A percentile compares a stretch with the other conserved stretches of the same genome.
Evolutionary conservation across 2,888 invertebrate genomes (phyloP).

Genomic region (Seira ritae): DNA sequence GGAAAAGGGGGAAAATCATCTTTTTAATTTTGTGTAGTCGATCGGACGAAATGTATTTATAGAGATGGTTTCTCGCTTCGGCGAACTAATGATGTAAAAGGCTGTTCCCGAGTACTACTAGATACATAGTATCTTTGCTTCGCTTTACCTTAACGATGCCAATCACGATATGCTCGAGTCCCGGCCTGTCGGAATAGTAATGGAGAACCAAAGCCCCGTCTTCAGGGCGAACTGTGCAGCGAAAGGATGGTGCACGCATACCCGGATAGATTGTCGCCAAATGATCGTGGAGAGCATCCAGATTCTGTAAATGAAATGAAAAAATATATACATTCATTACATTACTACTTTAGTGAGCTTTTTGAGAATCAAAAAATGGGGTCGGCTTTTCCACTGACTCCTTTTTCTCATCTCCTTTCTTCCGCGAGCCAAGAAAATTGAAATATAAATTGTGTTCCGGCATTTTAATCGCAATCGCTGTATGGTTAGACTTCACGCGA

Average conservation of each 20-base stretch:
- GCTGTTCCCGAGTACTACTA: conserved; percentile 31
- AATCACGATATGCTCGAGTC: conserved; percentile 96
- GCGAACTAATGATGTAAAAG: conserved; percentile 56
- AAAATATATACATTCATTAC: not conserved
- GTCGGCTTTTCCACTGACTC: not conserved
- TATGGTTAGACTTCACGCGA: no score
- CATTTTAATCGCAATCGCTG: no score
- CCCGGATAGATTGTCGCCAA: conserved; percentile 95
- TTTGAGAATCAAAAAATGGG: no score
- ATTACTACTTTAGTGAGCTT: no score
- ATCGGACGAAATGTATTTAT: conserved; percentile 4
- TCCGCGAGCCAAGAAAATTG: no score
- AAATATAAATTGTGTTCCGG: no score
- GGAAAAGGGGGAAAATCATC: no score
- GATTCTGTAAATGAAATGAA: conserved; percentile 82
- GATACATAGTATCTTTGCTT: not conserved
- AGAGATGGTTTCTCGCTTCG: conserved; percentile 25
- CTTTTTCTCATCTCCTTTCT: no score
- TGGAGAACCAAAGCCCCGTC: conserved; percentile 94
- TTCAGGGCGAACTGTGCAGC: conserved; percentile 92
- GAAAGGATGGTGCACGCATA: conserved; percentile 96
- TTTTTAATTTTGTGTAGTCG: conserved; percentile 51
- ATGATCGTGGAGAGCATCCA: conserved; percentile 97
- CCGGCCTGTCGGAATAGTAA: conserved; percentile 96
- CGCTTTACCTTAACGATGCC: conserved; percentile 92